Base-by-base conservation (phyloP, 2,888 invertebrate species). In the Agapostemon virescens region DNA sequence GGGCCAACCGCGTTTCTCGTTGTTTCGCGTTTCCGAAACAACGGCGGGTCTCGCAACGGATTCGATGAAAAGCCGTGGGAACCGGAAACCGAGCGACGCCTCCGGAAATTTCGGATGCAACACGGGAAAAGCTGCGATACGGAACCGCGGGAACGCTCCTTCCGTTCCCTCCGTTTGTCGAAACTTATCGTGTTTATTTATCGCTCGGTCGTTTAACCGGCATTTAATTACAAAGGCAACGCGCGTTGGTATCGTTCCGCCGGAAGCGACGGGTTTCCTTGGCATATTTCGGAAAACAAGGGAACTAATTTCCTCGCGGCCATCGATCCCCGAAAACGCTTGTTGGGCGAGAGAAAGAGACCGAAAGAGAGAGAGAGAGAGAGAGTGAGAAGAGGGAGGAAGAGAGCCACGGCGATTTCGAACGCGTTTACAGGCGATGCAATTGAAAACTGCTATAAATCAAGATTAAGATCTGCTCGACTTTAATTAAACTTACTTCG, bases 161-260 rank as follows among this genome's bases (percentile, higher is more conserved):
- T 61, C 20, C 70, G 40, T 5, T 45, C 9, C 9, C 82, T 84
- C 81, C 61, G 40, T 26, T 55, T 26, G 55, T 55, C 72, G n/a
- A 74, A 81, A 81, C 74, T 84, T 84, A 81, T 84, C 86, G 81
- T 69, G 74, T 81, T 86, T 86, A 79, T 86, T 86, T 83, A 84
- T 81, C 81, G 69, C 61, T 58, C 33, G 20, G 68, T 45, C 71
- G 71, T 81, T 82, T 55, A 69, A 58, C 55, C 58, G 26, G 82
- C 72, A 30, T 81, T 81, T 81, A 75, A 81, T 81, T 81, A 71
- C 63, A 68, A 55, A 26, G 68, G 45, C 49, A 75, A 81, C 45
- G 64, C 55, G 52, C 74, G 64, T 81, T 75, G 71, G 74, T 74
- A 71, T 64, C 68, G 63, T 63, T 80, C 36, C 58, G 52, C 36